phyloP scores from a whole-genome alignment of 2,888 invertebrate species.

The Volucella bombylans region DNA sequence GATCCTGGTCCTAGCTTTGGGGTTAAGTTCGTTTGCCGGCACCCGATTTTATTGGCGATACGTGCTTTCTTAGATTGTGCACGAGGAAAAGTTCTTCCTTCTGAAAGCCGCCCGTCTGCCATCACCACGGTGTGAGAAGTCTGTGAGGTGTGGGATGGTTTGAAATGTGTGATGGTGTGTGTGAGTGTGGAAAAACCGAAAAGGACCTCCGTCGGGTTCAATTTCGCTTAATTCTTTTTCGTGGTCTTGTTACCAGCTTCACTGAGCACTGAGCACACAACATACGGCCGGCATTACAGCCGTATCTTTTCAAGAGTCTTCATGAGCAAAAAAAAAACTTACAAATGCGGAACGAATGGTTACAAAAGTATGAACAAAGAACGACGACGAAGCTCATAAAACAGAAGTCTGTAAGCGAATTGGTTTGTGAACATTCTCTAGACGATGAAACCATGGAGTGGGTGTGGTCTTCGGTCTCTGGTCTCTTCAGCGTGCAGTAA shows the following conservation, averaged over 20 bases:
- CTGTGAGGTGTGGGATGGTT: no score
- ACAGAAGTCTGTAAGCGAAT: conserved; percentile 36
- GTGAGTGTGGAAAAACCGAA: background rate
- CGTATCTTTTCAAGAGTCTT: conserved; percentile 4
- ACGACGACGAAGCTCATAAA: conserved; percentile 58
- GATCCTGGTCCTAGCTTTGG: background rate
- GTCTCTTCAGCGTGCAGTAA: background rate
- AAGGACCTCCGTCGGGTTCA: conserved; percentile 53
- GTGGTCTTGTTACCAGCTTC: conserved; percentile 54
- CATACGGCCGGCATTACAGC: background rate
- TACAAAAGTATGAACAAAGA: conserved; percentile 64
- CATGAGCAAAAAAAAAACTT: conserved; percentile 5
- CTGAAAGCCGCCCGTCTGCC: conserved; percentile 28
- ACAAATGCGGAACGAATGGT: conserved; percentile 14
- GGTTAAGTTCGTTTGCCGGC: conserved; percentile 36
- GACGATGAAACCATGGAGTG: background rate
- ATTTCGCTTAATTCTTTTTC: conserved; percentile 56
- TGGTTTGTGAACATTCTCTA: conserved; percentile 46
- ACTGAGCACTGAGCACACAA: conserved; percentile 23
- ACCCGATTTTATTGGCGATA: conserved; percentile 69
- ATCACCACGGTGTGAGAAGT: background rate
- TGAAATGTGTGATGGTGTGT: no score
- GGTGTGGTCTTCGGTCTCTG: background rate
- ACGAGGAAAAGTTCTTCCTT: conserved; percentile 38
- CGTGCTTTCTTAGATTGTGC: conserved; percentile 62